phyloP scores from a whole-genome alignment of 2,113 vertebrate genomes.

The Phylloscopus whistleri region DNA sequence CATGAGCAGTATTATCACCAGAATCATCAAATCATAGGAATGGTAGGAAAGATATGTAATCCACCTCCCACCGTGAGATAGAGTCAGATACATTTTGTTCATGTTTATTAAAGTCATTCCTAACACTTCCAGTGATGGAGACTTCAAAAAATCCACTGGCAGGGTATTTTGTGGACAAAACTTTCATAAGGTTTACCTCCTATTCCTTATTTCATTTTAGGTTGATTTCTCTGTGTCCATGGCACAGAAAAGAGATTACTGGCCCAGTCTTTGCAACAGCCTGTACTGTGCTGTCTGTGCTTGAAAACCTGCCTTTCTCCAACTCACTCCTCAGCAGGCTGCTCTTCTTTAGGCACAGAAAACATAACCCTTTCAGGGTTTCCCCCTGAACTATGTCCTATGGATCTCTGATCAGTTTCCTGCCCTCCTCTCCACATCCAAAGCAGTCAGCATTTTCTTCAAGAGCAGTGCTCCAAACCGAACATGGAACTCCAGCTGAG shows the following conservation, averaged over 20 bases:
- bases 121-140: not conserved
- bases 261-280: not conserved
- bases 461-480: not conserved
- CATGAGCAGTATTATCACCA: not conserved
- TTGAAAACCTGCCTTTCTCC: not conserved
- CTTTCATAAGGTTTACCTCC: not conserved
- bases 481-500: not conserved
- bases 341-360: not conserved
- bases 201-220: not conserved
- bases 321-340: not conserved
- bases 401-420: not conserved
- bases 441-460: not conserved
- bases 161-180: not conserved
- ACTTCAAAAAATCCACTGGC: not conserved
- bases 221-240: not conserved
- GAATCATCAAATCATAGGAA: not conserved
- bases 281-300: not conserved
- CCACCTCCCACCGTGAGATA: not conserved
- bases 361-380: fast-evolving
- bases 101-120: not conserved
- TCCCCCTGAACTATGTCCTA: not conserved
- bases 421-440: not conserved
- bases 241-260: not conserved
- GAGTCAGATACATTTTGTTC: not conserved
- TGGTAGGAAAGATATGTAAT: not conserved